Evolutionary conservation across 2,113 vertebrate species (phyloP), one percentile per base, ranked within the genome.

Genomic region (Lagopus leucura): DNA sequence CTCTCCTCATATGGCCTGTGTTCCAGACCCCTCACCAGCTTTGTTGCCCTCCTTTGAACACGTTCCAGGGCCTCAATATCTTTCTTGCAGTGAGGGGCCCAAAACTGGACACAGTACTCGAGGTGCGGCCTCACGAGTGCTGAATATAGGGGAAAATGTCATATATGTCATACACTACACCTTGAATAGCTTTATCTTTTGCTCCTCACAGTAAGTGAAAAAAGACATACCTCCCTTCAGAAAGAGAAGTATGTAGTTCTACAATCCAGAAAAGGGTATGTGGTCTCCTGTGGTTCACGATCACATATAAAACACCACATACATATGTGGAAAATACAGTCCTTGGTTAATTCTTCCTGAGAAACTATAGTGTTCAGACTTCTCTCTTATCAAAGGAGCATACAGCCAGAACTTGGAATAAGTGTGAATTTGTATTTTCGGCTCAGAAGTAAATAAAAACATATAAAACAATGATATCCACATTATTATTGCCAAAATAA

Each of bases 191-290:
- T 87, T 43, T 12, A 32, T 42, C 10, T 79, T 34, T 61, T 82
- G 24, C 8, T 72, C 3, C 9, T 52, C 36, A 75, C 8, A 32
- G 48, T 45, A 1, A 14, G 28, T 12, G 25, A 75, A 63, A 42
- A 8, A 38, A 91, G 22, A 32, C 2, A 20, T 7, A 13, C 1
- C 5, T 82, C 8, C 4, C 11, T 75, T 78, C 52, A 78, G 11
- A 2, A 30, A 4, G 3, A 81, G 7, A 66, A 86, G 74, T 5
- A 4, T 9, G 6, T 15, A 14, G 30, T 70, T 83, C 73, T 52
- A 30, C 3, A 55, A 8, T 21, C 10, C 32, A 79, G 19, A 55
- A 82, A 64, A 82, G 13, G 36, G 13, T 0, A 0, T 27, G 22
- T 40, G 1, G 15, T 78, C n/a, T 82, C 8, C 13, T 45, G 11